Percentiles rank a stretch among this genome's conserved stretches.
These are phyloP conservation scores for Drosophila pallidifrons DNA, from an alignment of 1,140 invertebrate species.

Conservation along the genomic window DNA sequence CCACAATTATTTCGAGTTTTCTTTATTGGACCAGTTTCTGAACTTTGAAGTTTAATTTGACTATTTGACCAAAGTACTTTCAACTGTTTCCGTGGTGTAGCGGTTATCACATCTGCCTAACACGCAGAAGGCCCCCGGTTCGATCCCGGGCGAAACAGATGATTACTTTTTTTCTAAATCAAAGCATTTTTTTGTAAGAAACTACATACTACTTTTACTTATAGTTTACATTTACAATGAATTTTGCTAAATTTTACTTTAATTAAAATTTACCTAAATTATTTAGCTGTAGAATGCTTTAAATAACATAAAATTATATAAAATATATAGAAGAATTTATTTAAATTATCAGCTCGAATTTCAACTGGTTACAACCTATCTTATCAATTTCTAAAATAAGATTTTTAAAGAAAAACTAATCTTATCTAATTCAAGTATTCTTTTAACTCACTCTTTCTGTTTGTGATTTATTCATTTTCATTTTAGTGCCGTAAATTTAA, in stretches of 20 bases:
- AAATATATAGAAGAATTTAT: not conserved
- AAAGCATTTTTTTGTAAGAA: too few species aligned
- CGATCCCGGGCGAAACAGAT: slow-evolving; percentile 84
- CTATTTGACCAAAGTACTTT: slow-evolving; percentile 2
- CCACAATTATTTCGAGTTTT: slow-evolving; percentile 32
- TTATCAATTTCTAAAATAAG: not conserved
- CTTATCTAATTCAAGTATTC: not conserved
- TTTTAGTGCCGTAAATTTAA: not conserved
- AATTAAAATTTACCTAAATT: too few species aligned
- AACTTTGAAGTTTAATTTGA: not conserved
- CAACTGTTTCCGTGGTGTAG: slow-evolving; percentile 60
- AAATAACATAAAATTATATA: too few species aligned
- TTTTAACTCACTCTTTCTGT: not conserved
- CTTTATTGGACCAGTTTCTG: slow-evolving; percentile 41
- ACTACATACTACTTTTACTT: too few species aligned
- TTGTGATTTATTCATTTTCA: not conserved
- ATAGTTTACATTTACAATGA: too few species aligned
- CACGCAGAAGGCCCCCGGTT: slow-evolving; percentile 85
- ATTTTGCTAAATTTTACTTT: too few species aligned
- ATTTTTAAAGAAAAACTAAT: not conserved
- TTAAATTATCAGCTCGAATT: not conserved
- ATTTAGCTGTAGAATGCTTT: too few species aligned
- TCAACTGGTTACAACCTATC: not conserved
- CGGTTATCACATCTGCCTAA: slow-evolving; percentile 85
- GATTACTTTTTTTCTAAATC: not conserved